These are phyloP conservation scores for Tor tambroides DNA, from an alignment of 2,113 vertebrate genomes.

Conservation along the genomic window DNA sequence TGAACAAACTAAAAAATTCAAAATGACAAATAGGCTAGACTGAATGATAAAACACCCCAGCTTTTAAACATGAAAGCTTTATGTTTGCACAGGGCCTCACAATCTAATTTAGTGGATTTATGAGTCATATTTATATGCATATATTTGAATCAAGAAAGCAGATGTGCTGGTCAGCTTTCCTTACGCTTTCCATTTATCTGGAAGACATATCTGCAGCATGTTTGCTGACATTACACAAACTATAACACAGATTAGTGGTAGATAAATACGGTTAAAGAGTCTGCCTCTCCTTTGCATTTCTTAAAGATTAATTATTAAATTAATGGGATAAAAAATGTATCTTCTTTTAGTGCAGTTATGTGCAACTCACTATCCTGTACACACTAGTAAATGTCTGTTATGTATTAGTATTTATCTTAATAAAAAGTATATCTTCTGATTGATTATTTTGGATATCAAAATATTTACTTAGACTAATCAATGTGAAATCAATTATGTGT, in stretches of 20 bases:
- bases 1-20: not conserved
- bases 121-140: slow-evolving; percentile 1
- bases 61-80: slow-evolving; percentile 43
- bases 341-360: not conserved
- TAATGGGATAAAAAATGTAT: not conserved
- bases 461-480: slow-evolving; percentile 22
- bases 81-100: slow-evolving; percentile 16
- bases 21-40: not conserved
- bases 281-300: not conserved
- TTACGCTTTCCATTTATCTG: not conserved
- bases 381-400: not conserved
- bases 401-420: not conserved
- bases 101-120: slow-evolving; percentile 30
- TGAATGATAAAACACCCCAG: not conserved
- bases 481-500: slow-evolving; percentile 25
- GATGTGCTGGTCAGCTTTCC: slow-evolving; percentile 15
- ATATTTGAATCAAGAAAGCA: not conserved
- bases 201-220: not conserved
- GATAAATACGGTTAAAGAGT: not conserved
- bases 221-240: slow-evolving; percentile 25
- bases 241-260: not conserved
- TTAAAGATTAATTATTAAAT: not conserved
- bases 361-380: not conserved
- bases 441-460: not conserved
- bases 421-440: not conserved